A percentile compares a stretch with the other conserved stretches of the same genome.
Evolutionary conservation across 2,113 vertebrate species (phyloP).

Genomic region (Platysteira castanea): DNA sequence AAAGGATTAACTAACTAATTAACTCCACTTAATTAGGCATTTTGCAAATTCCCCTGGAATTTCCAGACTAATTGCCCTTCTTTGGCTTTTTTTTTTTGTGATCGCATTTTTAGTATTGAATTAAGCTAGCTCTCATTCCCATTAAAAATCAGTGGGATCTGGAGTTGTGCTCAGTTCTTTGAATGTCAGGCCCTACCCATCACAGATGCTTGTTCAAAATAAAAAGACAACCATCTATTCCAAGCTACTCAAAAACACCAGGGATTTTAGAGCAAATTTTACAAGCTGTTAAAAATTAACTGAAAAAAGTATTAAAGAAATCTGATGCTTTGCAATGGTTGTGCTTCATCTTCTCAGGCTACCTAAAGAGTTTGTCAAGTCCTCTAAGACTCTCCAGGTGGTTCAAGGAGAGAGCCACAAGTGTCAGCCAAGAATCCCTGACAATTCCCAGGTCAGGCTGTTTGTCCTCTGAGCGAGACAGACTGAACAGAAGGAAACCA

Average conservation of each 20-base stretch:
- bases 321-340: neutral
- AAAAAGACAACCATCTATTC: neutral
- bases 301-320: neutral
- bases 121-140: neutral
- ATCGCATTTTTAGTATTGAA: neutral
- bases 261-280: neutral
- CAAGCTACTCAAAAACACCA: neutral
- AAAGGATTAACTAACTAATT: neutral
- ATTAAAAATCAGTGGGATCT: neutral
- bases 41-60: neutral
- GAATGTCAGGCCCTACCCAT: neutral
- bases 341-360: neutral
- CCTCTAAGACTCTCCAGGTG: neutral
- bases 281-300: neutral
- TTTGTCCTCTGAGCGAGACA: neutral
- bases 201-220: neutral
- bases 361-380: neutral
- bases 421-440: neutral
- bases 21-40: neutral
- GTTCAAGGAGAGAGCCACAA: neutral
- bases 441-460: neutral
- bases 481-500: neutral
- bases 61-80: neutral
- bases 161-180: neutral
- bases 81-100: neutral